Conservation (phyloP, 2,113 vertebrate species). For the Albula goreensis region DNA sequence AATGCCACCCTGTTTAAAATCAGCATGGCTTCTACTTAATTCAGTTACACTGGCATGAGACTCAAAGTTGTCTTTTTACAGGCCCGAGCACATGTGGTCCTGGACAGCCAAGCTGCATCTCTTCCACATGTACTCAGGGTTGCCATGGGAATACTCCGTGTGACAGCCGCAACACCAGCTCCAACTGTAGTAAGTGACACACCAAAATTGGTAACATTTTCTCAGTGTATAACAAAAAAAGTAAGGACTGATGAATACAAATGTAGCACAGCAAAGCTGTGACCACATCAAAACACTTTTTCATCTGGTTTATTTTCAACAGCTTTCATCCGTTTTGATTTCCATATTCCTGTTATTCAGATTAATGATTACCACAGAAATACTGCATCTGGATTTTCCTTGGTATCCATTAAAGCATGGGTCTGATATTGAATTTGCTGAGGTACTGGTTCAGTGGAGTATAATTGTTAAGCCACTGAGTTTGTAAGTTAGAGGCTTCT, state of each 20-base stretch:
- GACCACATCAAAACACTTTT: too few relatives aligned
- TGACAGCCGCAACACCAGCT: constrained; percentile 60
- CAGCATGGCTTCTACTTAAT: neutral
- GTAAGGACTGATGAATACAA: too few relatives aligned
- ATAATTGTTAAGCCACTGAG: neutral
- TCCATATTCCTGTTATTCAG: too few relatives aligned
- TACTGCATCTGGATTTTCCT: too few relatives aligned
- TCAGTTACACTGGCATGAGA: neutral
- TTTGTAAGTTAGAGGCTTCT: neutral
- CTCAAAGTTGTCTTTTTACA: constrained; percentile 49
- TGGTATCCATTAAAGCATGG: too few relatives aligned
- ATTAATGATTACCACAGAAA: too few relatives aligned
- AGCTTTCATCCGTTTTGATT: too few relatives aligned
- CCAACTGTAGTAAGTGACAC: constrained; percentile 83
- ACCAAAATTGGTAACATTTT: neutral
- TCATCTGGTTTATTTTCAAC: too few relatives aligned
- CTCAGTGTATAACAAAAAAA: neutral
- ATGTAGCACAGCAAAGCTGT: too few relatives aligned
- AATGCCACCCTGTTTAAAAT: neutral
- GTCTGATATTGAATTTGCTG: too few relatives aligned
- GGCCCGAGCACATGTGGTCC: constrained; percentile 75
- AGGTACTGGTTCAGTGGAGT: neutral
- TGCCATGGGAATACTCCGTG: constrained; percentile 69
- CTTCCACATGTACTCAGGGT: constrained; percentile 70
- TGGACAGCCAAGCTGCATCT: constrained; percentile 74